Base-by-base conservation (phyloP, 2,113 vertebrate genomes). In the Turnix velox region DNA sequence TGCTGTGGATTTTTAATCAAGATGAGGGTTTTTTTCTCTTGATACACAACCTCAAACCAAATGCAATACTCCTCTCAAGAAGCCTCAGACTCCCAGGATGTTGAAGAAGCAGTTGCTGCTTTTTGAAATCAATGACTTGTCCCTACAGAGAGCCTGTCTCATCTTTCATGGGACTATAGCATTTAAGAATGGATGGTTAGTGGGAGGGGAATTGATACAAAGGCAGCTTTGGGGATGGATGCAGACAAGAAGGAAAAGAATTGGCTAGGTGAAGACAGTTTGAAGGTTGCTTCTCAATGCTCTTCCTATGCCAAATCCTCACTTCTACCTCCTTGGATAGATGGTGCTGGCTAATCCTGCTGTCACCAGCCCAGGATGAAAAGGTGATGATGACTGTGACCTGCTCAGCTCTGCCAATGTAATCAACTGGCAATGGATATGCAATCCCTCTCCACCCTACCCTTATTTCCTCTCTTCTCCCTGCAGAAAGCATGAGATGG, bases 121-220 rank as follows among this genome's bases (percentile, higher is more conserved):
- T 31, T 69, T 75, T 0, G 4, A n/a, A 59, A 33, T 49, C 43
- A 79, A 31, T 4, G 10, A 24, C 11, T 5, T 3, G 0, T 1
- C 35, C 33, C 31, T 59, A 31, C 27, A 43, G 61, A 42, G 30
- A 65, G 43, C 55, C 30, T 33, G 17, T 30, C 19, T 46, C 10
- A 31, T 46, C 52, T 35, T 30, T 30, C n/a, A 23, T 14, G 25
- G 43, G 27, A 52, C 23, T 2, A 2, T 6, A 58, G 30, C 23
- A 42, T 10, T 27, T 25, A 42, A 35, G 33, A 59, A 69, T 8
- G 27, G 27, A 63, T 27, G 39, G 39, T 37, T 4, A 40, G 18
- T 15, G 30, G 54, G 25, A 30, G 37, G 8, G 37, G 19, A 65
- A 75, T 20, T 31, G 78, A 31, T 18, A 39, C 14, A 84, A 84